These are phyloP conservation scores for Nemurella pictetii DNA, from an alignment of 2,888 invertebrate species.

Conservation along the genomic window DNA sequence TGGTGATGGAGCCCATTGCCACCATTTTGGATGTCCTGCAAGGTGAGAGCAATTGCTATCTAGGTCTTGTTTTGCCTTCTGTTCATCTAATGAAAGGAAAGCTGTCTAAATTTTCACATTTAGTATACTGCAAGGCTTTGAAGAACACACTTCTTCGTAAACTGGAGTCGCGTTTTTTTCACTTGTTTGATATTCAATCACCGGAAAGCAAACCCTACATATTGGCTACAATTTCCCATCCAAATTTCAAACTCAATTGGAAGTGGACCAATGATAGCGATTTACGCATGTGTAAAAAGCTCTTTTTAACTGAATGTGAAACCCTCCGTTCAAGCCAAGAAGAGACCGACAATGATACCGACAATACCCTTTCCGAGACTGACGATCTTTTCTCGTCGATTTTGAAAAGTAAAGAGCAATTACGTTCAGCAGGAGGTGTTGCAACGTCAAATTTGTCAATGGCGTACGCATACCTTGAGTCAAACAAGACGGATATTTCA, in stretches of 20 bases:
- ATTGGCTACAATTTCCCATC: constrained; percentile 35
- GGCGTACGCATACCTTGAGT: neutral
- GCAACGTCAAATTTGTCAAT: neutral
- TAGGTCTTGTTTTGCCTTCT: constrained; percentile 35
- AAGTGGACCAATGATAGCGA: constrained; percentile 3
- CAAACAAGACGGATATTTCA: constrained; percentile 18
- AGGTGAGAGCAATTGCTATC: constrained; percentile 37
- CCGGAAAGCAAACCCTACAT: constrained; percentile 36
- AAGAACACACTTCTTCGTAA: neutral
- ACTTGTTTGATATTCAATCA: constrained; percentile 28
- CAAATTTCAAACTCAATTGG: constrained; percentile 39
- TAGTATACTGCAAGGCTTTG: constrained; percentile 30
- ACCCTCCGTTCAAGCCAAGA: neutral
- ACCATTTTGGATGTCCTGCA: constrained; percentile 34
- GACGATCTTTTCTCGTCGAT: neutral
- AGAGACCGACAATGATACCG: constrained; percentile 18
- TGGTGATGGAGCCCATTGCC: constrained; percentile 34
- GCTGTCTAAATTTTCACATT: constrained; percentile 27
- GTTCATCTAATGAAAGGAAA: constrained; percentile 32
- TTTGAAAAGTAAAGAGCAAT: neutral
- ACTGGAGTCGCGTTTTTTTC: constrained; percentile 21
- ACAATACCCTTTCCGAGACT: constrained; percentile 16
- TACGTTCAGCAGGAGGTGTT: neutral
- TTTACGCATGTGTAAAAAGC: constrained; percentile 4
- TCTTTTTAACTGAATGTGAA: neutral